Evolutionary conservation across 1,140 invertebrate genomes (phyloP).

Genomic region (Micrasema longulum): DNA sequence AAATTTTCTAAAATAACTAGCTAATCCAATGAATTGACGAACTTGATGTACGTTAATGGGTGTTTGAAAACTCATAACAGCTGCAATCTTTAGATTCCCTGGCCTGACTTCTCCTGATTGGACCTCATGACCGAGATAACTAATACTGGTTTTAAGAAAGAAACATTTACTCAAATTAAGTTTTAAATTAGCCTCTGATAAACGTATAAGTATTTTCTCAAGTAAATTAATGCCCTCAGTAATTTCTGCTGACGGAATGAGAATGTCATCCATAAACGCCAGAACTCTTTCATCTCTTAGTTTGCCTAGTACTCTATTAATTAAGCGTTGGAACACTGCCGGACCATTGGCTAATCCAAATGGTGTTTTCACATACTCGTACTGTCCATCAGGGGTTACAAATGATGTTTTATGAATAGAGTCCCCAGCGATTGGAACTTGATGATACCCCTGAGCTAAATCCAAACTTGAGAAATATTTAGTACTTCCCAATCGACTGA

Average conservation of each 20-base stretch:
- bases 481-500: constrained; percentile 16
- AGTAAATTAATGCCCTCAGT: background rate
- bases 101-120: constrained; percentile 1
- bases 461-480: constrained; percentile 49
- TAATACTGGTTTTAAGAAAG: background rate
- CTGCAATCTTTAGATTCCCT: background rate
- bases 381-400: background rate
- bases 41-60: background rate
- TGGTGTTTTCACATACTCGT: constrained; percentile 10
- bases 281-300: constrained; percentile 6
- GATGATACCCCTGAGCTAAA: constrained; percentile 49
- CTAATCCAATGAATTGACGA: background rate
- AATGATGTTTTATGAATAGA: constrained; percentile 7
- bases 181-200: background rate
- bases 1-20: constrained; percentile 1
- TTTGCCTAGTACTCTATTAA: background rate
- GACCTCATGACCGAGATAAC: background rate
- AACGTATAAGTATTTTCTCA: background rate
- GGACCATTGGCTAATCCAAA: constrained; percentile 8
- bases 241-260: background rate
- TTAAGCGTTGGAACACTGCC: background rate
- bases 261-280: background rate
- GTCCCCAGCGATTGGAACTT: constrained; percentile 40
- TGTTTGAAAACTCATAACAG: background rate
- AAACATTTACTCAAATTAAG: constrained; percentile 6